These are phyloP conservation scores for Epinephelus lanceolatus DNA, from an alignment of 2,113 vertebrate species.

Conservation along the genomic window DNA sequence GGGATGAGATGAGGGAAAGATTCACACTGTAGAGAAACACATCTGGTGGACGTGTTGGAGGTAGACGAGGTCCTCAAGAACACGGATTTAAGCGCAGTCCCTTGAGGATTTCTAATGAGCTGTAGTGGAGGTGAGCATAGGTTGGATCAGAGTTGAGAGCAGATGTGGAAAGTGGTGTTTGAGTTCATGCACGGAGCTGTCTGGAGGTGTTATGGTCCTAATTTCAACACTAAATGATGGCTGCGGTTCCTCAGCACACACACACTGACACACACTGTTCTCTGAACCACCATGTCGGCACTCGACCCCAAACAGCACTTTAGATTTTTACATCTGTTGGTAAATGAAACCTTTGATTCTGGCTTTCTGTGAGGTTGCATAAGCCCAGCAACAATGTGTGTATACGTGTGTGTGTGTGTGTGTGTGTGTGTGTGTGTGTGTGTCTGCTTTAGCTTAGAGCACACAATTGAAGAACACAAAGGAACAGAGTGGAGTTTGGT, in stretches of 20 bases:
- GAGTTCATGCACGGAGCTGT: slow-evolving; percentile 33
- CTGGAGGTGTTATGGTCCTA: slow-evolving; percentile 34
- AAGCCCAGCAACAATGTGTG: slow-evolving; percentile 10
- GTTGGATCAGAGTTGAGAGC: slow-evolving; percentile 58
- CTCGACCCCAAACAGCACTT: slow-evolving; percentile 4
- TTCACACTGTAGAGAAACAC: slow-evolving; percentile 50
- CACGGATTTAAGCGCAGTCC: slow-evolving; percentile 35
- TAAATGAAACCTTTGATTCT: slow-evolving; percentile 28
- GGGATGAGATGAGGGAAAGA: slow-evolving; percentile 23
- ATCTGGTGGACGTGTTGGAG: slow-evolving; percentile 60
- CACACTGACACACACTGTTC: background rate
- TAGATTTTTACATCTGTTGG: background rate
- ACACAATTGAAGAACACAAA: slow-evolving; percentile 20
- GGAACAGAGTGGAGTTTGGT: slow-evolving; percentile 13
- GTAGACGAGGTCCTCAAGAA: slow-evolving; percentile 40
- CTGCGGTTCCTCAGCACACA: slow-evolving; percentile 2
- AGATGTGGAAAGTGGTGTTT: slow-evolving; percentile 62
- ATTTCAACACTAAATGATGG: slow-evolving; percentile 53
- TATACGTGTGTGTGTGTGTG: background rate
- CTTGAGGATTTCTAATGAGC: slow-evolving; percentile 69
- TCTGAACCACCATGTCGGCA: background rate
- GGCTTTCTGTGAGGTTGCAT: slow-evolving; percentile 43
- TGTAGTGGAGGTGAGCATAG: slow-evolving; percentile 44
- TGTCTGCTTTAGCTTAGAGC: background rate
- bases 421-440: background rate